These are phyloP conservation scores for Clarias gariepinus DNA, from an alignment of 2,113 vertebrate species.

Conservation along the genomic window DNA sequence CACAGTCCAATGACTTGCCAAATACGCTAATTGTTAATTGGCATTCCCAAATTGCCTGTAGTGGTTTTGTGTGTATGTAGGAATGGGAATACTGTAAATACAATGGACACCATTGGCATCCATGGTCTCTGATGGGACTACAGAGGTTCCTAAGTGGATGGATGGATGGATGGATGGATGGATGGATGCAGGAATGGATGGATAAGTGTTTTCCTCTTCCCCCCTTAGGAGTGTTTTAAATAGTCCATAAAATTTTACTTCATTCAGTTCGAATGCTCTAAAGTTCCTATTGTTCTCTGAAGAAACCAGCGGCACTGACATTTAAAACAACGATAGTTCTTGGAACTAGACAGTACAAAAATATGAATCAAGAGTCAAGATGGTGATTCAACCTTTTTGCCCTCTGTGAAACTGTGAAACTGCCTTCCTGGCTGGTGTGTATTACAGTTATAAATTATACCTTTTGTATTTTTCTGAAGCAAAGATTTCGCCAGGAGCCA, in stretches of 20 bases:
- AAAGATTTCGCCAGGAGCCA: neutral
- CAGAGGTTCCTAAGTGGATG: too few species aligned
- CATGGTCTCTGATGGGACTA: too few species aligned
- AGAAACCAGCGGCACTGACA: neutral
- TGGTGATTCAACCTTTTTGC: neutral
- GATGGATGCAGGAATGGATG: too few species aligned
- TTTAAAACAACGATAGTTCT: neutral
- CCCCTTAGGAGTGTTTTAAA: neutral
- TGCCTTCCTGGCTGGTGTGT: neutral
- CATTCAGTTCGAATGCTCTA: neutral
- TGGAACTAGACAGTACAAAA: too few species aligned
- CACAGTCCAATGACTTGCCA: too few species aligned
- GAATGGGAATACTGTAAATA: too few species aligned
- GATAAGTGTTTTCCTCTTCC: neutral
- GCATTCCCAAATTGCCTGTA: too few species aligned
- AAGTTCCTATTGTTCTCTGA: neutral
- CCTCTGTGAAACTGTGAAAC: neutral
- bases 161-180: too few species aligned
- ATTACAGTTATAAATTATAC: neutral
- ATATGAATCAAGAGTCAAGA: neutral
- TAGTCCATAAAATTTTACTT: neutral
- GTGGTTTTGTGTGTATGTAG: too few species aligned
- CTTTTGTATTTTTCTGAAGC: neutral
- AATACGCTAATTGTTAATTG: too few species aligned
- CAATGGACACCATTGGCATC: too few species aligned